These are phyloP conservation scores for Pocillopora meandrina DNA, from an alignment of 92 coral and sea anemone genomes.

Conservation along the genomic window DNA sequence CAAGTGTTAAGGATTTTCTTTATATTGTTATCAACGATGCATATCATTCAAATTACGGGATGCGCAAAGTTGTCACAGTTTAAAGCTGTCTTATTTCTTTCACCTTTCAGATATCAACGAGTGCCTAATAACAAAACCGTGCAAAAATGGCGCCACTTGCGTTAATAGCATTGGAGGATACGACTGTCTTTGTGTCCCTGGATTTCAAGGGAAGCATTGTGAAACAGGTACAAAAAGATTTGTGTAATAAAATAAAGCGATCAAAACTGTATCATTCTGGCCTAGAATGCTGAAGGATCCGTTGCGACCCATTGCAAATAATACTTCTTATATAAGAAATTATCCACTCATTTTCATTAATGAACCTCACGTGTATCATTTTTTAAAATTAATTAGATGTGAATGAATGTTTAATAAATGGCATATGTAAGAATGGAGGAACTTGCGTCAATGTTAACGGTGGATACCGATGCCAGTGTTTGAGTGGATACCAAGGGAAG, in stretches of 20 bases:
- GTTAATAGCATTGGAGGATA: constrained; percentile 59
- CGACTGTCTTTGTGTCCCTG: constrained; percentile 36
- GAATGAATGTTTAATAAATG: constrained; percentile 43
- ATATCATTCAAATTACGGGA: too few species aligned
- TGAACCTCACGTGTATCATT: too few species aligned
- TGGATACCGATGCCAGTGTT: constrained; percentile 46
- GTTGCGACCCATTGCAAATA: too few species aligned
- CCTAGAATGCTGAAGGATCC: too few species aligned
- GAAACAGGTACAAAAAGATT: constrained; percentile 27
- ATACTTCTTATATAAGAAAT: background rate
- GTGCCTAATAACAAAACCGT: constrained; percentile 46
- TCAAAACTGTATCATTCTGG: too few species aligned
- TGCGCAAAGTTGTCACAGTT: too few species aligned
- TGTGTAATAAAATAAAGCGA: background rate
- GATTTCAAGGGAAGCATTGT: constrained; percentile 36
- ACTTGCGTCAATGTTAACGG: constrained; percentile 55
- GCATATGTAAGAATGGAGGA: constrained; percentile 63
- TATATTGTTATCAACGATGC: too few species aligned
- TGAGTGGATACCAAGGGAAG: constrained; percentile 27
- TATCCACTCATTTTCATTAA: background rate
- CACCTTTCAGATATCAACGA: constrained; percentile 50
- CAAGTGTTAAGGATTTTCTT: too few species aligned
- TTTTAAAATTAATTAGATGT: constrained; percentile 33
- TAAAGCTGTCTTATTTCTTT: background rate
- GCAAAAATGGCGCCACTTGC: constrained; percentile 64